Evolutionary conservation across 2,797 vertebrate species (phyloP).

Genomic region (Emydoidea blandingii): DNA sequence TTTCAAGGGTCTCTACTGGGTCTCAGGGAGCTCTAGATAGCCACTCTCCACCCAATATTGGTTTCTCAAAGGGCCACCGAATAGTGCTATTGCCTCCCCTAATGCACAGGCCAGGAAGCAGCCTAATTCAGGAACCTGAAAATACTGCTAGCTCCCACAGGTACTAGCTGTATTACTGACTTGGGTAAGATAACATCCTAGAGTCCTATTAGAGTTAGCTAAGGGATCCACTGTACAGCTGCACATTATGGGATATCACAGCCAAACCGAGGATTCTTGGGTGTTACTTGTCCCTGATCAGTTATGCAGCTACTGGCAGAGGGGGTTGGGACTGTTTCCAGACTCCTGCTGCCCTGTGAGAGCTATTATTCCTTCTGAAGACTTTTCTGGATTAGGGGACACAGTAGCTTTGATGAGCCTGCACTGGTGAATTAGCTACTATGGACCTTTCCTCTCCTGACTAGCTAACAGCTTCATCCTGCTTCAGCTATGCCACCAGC

Average conservation of each 20-base stretch:
- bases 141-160: not conserved
- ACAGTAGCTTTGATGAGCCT: not conserved
- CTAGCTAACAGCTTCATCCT: not conserved
- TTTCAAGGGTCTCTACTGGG: constrained; percentile 24
- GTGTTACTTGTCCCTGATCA: not conserved
- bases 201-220: too few species aligned
- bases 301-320: not conserved
- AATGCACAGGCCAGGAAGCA: not conserved
- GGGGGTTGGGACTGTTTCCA: not conserved
- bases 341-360: not conserved
- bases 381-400: not conserved
- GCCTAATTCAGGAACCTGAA: not conserved
- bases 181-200: not conserved
- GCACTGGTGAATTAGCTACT: not conserved
- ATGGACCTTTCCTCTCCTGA: not conserved
- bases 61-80: not conserved
- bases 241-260: not conserved
- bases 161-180: not conserved
- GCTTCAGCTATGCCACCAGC: not conserved
- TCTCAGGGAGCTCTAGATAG: not conserved
- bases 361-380: not conserved
- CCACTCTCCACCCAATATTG: not conserved
- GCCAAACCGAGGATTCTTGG: not conserved
- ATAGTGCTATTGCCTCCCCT: not conserved
- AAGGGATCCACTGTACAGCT: not conserved